These are phyloP conservation scores for Megalops atlanticus DNA, from an alignment of 2,113 vertebrate species.

Conservation along the genomic window DNA sequence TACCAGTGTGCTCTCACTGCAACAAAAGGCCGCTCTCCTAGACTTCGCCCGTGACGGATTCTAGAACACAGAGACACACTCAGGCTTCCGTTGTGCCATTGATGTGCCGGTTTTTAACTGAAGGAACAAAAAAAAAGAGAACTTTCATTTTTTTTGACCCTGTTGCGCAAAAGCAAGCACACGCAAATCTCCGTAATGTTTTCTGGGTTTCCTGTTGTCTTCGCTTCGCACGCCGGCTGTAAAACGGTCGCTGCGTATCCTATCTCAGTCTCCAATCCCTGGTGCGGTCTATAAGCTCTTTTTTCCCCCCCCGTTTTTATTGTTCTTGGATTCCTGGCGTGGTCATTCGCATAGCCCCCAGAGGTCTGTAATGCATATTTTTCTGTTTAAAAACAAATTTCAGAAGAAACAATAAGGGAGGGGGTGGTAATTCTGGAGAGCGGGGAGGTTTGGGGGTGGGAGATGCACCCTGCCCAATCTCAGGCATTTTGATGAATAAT, in stretches of 20 bases:
- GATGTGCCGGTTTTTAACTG: slow-evolving; percentile 7
- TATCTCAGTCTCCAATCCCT: slow-evolving; percentile 46
- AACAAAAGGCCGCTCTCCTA: slow-evolving; percentile 22
- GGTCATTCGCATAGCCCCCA: slow-evolving; percentile 33
- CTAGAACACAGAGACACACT: background rate
- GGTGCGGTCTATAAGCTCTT: slow-evolving; percentile 34
- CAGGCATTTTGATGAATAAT: slow-evolving; percentile 63
- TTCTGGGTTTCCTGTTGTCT: slow-evolving; percentile 40
- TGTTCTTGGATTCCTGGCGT: slow-evolving; percentile 30
- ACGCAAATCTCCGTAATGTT: slow-evolving; percentile 5
- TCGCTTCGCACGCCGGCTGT: slow-evolving; percentile 38
- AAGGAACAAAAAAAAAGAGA: no score
- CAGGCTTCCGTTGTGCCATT: background rate
- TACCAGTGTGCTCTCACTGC: slow-evolving; percentile 1
- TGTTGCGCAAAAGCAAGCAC: slow-evolving; percentile 11
- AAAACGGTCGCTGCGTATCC: slow-evolving; percentile 43
- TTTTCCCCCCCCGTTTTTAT: slow-evolving; percentile 25
- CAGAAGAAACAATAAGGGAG: slow-evolving; percentile 18
- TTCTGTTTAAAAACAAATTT: slow-evolving; percentile 37
- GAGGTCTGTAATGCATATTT: slow-evolving; percentile 36
- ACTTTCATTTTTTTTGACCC: background rate
- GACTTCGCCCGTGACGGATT: slow-evolving; percentile 16
- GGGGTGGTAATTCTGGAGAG: background rate
- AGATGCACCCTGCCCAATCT: slow-evolving; percentile 53
- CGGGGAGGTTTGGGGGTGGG: slow-evolving; percentile 42